These are phyloP conservation scores for Ophioninae sp. DNA, from an alignment of 2,888 invertebrate species.

Conservation along the genomic window DNA sequence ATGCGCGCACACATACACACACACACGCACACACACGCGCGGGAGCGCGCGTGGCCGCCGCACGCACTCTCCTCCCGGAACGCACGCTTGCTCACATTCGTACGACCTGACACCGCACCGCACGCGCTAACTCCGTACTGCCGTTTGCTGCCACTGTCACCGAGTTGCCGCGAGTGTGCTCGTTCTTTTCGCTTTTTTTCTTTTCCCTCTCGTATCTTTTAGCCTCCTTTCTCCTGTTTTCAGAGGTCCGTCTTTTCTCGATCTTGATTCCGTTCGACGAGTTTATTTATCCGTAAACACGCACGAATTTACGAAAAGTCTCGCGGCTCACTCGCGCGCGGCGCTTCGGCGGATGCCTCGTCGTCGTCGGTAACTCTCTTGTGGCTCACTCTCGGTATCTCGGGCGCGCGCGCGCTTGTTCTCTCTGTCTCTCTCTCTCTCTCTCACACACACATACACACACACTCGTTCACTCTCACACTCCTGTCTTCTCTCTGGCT, in stretches of 20 bases:
- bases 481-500: conserved; percentile 27
- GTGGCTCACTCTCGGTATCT: conserved; percentile 61
- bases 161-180: conserved; percentile 23
- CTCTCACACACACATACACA: background rate
- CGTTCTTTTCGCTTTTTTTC: conserved; percentile 13
- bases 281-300: conserved; percentile 5
- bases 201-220: background rate
- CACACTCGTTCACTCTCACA: conserved; percentile 4
- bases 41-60: conserved; percentile 62
- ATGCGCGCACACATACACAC: conserved; percentile 39
- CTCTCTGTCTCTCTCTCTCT: conserved; percentile 30
- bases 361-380: conserved; percentile 54
- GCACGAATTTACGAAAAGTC: conserved; percentile 19
- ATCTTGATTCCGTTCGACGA: background rate
- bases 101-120: conserved; percentile 62
- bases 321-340: conserved; percentile 53
- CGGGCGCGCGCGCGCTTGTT: conserved; percentile 57
- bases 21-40: conserved; percentile 42
- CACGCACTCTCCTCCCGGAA: conserved; percentile 63
- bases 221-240: conserved; percentile 13
- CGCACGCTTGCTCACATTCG: conserved; percentile 63
- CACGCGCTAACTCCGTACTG: conserved; percentile 59
- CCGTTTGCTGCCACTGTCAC: conserved; percentile 61
- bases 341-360: conserved; percentile 56
- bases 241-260: conserved; percentile 13